phyloP scores from a whole-genome alignment of 1,140 invertebrate genomes.

The Neelides sp. region DNA sequence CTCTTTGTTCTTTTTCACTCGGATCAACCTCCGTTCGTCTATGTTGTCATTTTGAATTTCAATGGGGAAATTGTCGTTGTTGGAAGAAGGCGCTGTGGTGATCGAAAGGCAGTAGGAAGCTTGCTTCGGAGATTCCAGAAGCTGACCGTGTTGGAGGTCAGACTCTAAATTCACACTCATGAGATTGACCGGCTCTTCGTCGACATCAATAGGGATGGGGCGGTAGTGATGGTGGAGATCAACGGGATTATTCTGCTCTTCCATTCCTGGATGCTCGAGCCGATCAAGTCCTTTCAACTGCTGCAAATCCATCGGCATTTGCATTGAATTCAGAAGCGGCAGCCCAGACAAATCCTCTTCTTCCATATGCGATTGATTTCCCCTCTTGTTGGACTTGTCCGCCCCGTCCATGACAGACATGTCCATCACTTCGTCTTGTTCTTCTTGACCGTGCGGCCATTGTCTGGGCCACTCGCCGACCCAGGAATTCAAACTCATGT shows the following conservation, averaged over 20 bases:
- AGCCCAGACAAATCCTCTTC: conserved; percentile 6
- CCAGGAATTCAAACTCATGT: conserved; percentile 7
- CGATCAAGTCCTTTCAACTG: conserved; percentile 10
- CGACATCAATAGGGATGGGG: conserved; percentile 1
- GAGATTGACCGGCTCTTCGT: conserved; percentile 30
- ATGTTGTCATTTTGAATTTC: conserved; percentile 9
- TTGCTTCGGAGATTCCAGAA: conserved; percentile 2
- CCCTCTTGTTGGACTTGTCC: conserved; percentile 6
- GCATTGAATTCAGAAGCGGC: conserved; percentile 19
- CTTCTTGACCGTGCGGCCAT: background rate
- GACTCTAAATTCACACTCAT: conserved; percentile 21
- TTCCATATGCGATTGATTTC: background rate
- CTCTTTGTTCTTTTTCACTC: conserved; percentile 25
- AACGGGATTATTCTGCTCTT: background rate
- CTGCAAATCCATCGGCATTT: conserved; percentile 26
- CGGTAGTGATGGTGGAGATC: conserved; percentile 6
- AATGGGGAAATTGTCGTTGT: conserved; percentile 7
- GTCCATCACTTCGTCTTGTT: conserved; percentile 28
- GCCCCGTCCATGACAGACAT: conserved; percentile 22
- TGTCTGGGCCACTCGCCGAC: conserved; percentile 14
- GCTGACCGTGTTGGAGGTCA: conserved; percentile 5
- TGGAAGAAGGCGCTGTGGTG: background rate
- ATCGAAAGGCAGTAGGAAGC: background rate
- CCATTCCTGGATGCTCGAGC: background rate
- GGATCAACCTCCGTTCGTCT: conserved; percentile 27